These are phyloP conservation scores for Heliconius nattereri DNA, from an alignment of 1,140 invertebrate genomes.

Conservation along the genomic window DNA sequence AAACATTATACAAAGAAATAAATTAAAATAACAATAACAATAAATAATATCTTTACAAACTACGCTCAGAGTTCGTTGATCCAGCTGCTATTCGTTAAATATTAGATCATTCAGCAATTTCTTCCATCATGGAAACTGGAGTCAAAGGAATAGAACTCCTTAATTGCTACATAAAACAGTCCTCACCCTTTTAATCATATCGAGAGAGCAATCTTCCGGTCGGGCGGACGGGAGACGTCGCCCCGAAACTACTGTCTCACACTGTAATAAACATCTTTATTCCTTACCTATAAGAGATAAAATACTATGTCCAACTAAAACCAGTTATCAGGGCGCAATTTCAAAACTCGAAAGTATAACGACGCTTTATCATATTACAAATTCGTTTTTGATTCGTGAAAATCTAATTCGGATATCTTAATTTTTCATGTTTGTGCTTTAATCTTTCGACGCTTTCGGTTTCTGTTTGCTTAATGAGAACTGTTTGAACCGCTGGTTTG, in stretches of 20 bases:
- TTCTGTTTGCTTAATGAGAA: constrained; percentile 22
- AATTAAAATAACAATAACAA: background rate
- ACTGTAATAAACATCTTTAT: constrained; percentile 44
- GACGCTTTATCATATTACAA: constrained; percentile 76
- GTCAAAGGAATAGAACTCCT: constrained; percentile 62
- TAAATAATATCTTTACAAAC: background rate
- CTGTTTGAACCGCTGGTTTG: background rate
- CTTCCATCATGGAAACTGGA: constrained; percentile 34
- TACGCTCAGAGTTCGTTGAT: constrained; percentile 18
- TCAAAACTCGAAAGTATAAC: constrained; percentile 67
- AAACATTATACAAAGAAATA: background rate
- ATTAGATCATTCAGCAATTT: constrained; percentile 33
- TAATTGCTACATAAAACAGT: constrained; percentile 79
- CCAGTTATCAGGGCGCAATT: constrained; percentile 62
- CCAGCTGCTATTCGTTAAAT: constrained; percentile 27
- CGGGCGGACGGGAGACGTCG: constrained; percentile 50
- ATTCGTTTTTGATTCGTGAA: constrained; percentile 76
- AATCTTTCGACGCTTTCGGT: constrained; percentile 48
- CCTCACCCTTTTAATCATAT: constrained; percentile 80
- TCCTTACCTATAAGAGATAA: background rate
- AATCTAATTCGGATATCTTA: constrained; percentile 65
- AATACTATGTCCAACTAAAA: constrained; percentile 8
- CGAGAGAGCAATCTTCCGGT: constrained; percentile 78
- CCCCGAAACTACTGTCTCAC: constrained; percentile 28
- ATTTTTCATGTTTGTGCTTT: constrained; percentile 64